Conservation (phyloP, 2,888 invertebrate genomes). For the Prosapia bicincta region DNA sequence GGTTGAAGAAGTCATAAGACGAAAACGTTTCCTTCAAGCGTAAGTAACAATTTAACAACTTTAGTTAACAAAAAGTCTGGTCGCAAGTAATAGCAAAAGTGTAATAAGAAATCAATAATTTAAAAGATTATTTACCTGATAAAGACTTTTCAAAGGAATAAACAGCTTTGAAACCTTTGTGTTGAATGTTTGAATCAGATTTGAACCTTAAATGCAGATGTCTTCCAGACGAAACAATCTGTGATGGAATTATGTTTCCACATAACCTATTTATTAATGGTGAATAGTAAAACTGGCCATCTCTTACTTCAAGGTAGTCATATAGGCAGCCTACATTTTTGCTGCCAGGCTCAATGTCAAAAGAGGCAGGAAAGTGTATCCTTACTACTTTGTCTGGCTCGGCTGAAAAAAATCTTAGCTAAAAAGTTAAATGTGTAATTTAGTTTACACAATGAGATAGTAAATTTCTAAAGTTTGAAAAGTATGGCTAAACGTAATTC, state of each 20-base stretch:
- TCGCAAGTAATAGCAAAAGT: too few relatives aligned
- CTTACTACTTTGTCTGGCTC: conserved; percentile 62
- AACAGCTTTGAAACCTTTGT: conserved; percentile 72
- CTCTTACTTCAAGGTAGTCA: conserved; percentile 77
- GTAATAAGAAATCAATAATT: too few relatives aligned
- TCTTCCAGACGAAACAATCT: conserved; percentile 65
- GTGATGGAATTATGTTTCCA: conserved; percentile 36
- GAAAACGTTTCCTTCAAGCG: too few relatives aligned
- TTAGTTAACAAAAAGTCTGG: too few relatives aligned
- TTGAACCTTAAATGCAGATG: conserved; percentile 76
- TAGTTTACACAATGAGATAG: too few relatives aligned
- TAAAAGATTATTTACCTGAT: conserved; percentile 51
- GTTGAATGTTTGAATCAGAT: conserved; percentile 78
- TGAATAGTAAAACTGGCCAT: conserved; percentile 74
- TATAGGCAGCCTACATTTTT: conserved; percentile 58
- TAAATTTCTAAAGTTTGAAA: too few relatives aligned
- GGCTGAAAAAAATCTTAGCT: conserved; percentile 46
- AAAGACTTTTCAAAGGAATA: conserved; percentile 62
- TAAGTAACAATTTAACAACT: too few relatives aligned
- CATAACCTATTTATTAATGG: conserved; percentile 56
- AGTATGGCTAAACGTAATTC: too few relatives aligned
- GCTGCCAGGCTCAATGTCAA: conserved; percentile 63
- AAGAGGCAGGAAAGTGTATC: conserved; percentile 75
- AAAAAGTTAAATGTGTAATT: too few relatives aligned
- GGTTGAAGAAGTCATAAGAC: too few relatives aligned